These are phyloP conservation scores for Drosophila burlai DNA, from an alignment of 1,140 invertebrate species.

Conservation along the genomic window DNA sequence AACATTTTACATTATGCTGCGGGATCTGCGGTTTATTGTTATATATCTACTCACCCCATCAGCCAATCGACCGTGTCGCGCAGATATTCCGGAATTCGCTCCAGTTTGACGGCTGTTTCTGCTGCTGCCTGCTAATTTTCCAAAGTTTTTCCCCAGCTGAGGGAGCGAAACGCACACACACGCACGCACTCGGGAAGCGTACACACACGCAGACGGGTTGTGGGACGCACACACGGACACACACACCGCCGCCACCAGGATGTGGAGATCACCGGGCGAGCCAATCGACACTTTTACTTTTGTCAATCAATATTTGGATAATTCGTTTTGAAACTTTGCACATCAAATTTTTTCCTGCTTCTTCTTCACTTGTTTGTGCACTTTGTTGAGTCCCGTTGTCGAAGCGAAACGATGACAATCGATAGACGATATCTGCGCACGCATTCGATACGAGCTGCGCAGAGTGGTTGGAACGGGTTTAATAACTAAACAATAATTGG, in stretches of 20 bases:
- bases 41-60: conserved; percentile 96
- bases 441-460: conserved; percentile 46
- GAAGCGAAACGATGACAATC: conserved; percentile 43
- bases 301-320: conserved; percentile 65
- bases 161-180: conserved; percentile 27
- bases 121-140: conserved; percentile 53
- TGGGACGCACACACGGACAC: conserved; percentile 26
- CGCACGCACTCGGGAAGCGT: conserved; percentile 20
- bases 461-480: neutral
- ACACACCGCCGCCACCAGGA: conserved; percentile 50
- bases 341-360: conserved; percentile 79
- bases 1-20: conserved; percentile 3
- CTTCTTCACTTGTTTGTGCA: conserved; percentile 79
- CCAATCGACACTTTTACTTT: conserved; percentile 65
- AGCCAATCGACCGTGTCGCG: conserved; percentile 99
- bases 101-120: conserved; percentile 87
- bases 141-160: conserved; percentile 58
- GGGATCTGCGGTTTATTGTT: neutral
- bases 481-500: neutral
- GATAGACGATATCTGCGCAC: conserved; percentile 49
- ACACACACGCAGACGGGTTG: conserved; percentile 19
- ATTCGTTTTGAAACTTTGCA: conserved; percentile 75
- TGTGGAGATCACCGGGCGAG: conserved; percentile 33
- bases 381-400: conserved; percentile 56
- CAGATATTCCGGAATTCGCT: conserved; percentile 99